Conservation (phyloP, 1,140 invertebrate species). For the Stegodyphus dumicola region DNA sequence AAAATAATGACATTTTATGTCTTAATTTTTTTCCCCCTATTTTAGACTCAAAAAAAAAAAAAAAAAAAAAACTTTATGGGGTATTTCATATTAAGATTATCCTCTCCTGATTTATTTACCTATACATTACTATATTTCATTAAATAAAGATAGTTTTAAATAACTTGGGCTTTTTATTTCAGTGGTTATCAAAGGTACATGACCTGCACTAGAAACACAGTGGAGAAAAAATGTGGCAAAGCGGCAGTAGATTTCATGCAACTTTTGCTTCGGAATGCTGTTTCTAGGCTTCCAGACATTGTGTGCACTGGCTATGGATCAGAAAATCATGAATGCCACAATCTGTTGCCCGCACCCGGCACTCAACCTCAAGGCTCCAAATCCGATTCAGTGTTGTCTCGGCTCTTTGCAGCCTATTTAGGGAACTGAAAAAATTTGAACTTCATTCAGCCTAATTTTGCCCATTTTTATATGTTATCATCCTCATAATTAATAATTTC, state of each 20-base stretch:
- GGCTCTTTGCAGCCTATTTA: conserved; percentile 62
- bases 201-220: conserved; percentile 62
- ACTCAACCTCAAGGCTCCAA: conserved; percentile 61
- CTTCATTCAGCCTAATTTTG: no score
- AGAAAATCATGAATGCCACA: conserved; percentile 58
- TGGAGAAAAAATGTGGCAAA: conserved; percentile 65
- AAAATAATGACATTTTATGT: no score
- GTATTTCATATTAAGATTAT: no score
- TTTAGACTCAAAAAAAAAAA: no score
- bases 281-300: conserved; percentile 64
- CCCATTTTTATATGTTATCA: no score
- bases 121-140: no score
- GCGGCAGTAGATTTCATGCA: conserved; percentile 64
- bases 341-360: conserved; percentile 55
- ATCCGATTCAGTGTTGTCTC: conserved; percentile 61
- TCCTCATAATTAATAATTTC: no score
- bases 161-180: background rate
- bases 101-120: no score
- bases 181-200: conserved; percentile 59
- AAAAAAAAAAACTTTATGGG: no score
- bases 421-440: conserved; percentile 54
- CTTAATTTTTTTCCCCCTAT: no score
- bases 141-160: no score
- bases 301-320: conserved; percentile 63
- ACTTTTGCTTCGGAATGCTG: conserved; percentile 64